Percentiles rank a stretch among this genome's conserved stretches.
These are phyloP conservation scores for Lithodes maja DNA, from an alignment of 2,888 invertebrate genomes.

Conservation along the genomic window DNA sequence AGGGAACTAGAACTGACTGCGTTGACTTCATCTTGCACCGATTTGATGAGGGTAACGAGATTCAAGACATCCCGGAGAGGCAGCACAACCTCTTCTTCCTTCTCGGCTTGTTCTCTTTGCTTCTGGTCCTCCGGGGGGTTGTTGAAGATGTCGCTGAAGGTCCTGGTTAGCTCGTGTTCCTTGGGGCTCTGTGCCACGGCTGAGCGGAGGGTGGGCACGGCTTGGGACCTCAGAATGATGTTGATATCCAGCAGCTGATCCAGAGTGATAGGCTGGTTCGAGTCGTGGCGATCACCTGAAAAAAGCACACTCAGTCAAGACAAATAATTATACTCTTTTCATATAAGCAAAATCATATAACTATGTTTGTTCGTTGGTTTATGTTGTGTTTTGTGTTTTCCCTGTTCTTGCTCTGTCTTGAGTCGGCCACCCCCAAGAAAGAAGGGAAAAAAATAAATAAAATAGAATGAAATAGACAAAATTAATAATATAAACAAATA, in stretches of 20 bases:
- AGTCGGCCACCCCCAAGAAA: background rate
- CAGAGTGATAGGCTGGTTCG: conserved; percentile 39
- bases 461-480: background rate
- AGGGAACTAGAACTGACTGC: background rate
- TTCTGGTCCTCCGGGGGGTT: background rate
- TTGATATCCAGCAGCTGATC: conserved; percentile 43
- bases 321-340: no score
- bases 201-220: conserved; percentile 35
- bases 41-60: conserved; percentile 41
- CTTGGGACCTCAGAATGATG: conserved; percentile 25
- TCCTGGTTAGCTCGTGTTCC: conserved; percentile 1
- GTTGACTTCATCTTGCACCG: conserved; percentile 31
- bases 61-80: conserved; percentile 46
- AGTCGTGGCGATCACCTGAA: no score
- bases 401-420: no score
- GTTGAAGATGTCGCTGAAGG: background rate
- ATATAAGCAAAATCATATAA: background rate
- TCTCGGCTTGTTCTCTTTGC: background rate
- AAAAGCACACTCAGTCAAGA: no score
- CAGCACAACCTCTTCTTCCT: conserved; percentile 33
- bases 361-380: no score
- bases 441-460: background rate
- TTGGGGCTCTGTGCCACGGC: conserved; percentile 26
- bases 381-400: no score
- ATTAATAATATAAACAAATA: no score